phyloP scores from a whole-genome alignment of 2,888 invertebrate genomes.

The Lasioglossum pauxillum region DNA sequence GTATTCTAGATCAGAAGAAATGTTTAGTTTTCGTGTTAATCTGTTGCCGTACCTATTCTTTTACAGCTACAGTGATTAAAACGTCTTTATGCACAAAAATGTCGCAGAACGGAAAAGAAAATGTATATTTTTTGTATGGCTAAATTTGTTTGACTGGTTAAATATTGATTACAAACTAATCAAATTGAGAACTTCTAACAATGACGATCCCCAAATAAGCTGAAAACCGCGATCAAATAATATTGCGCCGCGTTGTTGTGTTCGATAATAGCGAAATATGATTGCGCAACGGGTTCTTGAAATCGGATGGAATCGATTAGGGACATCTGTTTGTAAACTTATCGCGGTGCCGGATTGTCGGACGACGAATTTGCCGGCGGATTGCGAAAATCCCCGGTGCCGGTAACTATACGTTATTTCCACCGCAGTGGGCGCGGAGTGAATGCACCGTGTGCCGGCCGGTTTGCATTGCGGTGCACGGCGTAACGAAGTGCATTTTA shows the following conservation, averaged over 20 bases:
- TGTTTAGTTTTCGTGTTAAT: no score
- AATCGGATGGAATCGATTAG: conserved; percentile 2
- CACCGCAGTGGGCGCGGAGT: conserved; percentile 41
- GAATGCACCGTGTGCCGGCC: conserved; percentile 52
- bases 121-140: no score
- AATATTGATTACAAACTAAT: no score
- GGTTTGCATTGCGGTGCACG: conserved; percentile 66
- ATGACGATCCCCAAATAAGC: no score
- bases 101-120: no score
- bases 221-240: no score
- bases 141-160: no score
- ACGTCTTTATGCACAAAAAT: no score
- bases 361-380: conserved; percentile 36
- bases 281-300: not conserved
- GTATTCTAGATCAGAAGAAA: no score
- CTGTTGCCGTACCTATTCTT: no score
- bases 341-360: conserved; percentile 19
- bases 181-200: no score
- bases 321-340: conserved; percentile 20
- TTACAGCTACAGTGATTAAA: no score
- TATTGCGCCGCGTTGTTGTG: not conserved
- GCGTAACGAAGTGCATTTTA: conserved; percentile 75
- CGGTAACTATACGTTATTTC: conserved; percentile 59
- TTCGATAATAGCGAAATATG: not conserved
- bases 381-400: conserved; percentile 47